Evolutionary conservation across 1,140 invertebrate species (phyloP).

Genomic region (Drosophila saltans): DNA sequence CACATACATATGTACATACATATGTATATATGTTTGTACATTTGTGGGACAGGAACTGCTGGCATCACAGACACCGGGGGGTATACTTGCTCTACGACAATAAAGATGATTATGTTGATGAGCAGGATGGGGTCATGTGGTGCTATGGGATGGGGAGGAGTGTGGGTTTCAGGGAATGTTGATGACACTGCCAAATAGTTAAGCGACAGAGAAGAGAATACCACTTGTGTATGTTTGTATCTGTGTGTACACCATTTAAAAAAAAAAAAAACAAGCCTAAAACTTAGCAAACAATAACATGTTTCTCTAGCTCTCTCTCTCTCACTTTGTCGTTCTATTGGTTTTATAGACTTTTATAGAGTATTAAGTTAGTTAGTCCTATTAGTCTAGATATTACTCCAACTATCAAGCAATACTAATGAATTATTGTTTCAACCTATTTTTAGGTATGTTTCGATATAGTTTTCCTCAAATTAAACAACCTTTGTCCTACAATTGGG

Average conservation of each 20-base stretch:
- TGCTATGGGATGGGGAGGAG: not conserved
- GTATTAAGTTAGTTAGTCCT: no score
- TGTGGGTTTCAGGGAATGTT: not conserved
- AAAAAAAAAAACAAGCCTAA: not conserved
- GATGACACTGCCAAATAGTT: slow-evolving; percentile 11
- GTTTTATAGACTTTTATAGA: no score
- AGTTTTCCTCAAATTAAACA: no score
- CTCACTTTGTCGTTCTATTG: no score
- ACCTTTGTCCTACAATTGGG: no score
- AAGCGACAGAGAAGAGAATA: not conserved
- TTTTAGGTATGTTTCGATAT: no score
- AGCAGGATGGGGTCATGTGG: slow-evolving; percentile 6
- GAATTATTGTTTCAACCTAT: no score
- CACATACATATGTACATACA: not conserved
- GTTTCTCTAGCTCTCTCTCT: not conserved
- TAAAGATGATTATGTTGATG: slow-evolving; percentile 10
- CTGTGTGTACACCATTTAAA: not conserved
- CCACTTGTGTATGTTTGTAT: not conserved
- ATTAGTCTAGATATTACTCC: no score
- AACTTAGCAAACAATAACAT: not conserved
- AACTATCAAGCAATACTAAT: no score
- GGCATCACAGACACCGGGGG: not conserved
- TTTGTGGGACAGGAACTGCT: not conserved
- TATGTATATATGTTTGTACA: not conserved
- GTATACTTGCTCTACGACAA: not conserved